Evolutionary conservation across 1,140 invertebrate species (phyloP).

Genomic region (Drosophila tropicalis): DNA sequence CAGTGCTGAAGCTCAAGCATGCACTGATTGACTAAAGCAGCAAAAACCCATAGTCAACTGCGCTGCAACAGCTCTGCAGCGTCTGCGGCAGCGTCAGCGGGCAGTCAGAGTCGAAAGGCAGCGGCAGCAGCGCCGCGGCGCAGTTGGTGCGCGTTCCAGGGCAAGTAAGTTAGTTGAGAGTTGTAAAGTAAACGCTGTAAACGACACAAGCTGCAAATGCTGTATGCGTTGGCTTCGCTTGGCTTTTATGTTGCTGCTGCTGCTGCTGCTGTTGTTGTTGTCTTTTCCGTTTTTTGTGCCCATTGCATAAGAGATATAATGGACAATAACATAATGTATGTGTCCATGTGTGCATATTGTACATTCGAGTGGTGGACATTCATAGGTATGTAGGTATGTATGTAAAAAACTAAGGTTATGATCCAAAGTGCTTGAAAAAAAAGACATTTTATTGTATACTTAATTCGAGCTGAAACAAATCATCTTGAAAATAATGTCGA

Average conservation of each 20-base stretch:
- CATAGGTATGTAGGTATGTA: not conserved
- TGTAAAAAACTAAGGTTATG: not conserved
- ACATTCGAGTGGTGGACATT: not conserved
- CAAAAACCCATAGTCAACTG: not conserved
- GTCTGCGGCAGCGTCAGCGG: not conserved
- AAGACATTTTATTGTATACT: not conserved
- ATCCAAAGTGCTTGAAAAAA: not conserved
- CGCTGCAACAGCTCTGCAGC: not conserved
- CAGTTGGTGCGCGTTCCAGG: not conserved
- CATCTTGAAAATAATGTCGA: not conserved
- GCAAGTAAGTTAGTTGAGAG: not conserved
- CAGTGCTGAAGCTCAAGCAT: not conserved
- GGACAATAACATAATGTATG: slow-evolving; percentile 27
- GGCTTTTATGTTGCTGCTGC: slow-evolving; percentile 21
- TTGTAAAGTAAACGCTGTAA: slow-evolving; percentile 56
- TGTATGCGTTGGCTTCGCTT: slow-evolving; percentile 33
- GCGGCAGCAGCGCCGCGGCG: not conserved
- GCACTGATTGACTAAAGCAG: slow-evolving; percentile 7
- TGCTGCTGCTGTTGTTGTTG: not conserved
- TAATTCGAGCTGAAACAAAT: not conserved
- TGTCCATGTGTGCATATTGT: slow-evolving; percentile 30
- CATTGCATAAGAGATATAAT: slow-evolving; percentile 44
- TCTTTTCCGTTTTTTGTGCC: slow-evolving; percentile 11
- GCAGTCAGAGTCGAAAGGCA: not conserved
- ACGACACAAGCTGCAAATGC: slow-evolving; percentile 68